Evolutionary conservation across 2,888 invertebrate genomes (phyloP).

Genomic region (Cantharis rufa): DNA sequence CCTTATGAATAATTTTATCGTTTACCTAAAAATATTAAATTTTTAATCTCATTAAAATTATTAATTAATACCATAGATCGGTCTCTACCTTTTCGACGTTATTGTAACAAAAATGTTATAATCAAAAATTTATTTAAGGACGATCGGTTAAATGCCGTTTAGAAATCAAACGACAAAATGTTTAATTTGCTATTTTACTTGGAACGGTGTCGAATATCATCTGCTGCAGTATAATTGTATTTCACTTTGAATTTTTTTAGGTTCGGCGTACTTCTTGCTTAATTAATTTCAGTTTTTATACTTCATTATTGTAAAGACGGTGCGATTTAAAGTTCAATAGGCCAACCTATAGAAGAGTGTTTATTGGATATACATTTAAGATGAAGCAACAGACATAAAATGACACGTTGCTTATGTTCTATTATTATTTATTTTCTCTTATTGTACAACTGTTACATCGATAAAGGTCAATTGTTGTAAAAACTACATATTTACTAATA

Average conservation of each 20-base stretch:
- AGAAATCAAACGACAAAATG: too few relatives aligned
- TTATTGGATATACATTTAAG: not conserved
- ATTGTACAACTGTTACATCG: not conserved
- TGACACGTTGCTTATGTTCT: not conserved
- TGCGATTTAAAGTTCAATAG: not conserved
- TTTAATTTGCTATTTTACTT: too few relatives aligned
- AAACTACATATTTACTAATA: not conserved
- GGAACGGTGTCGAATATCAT: too few relatives aligned
- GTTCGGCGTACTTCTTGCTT: not conserved
- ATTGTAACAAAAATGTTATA: too few relatives aligned
- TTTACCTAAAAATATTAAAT: not conserved
- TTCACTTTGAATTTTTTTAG: not conserved
- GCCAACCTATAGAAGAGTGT: not conserved
- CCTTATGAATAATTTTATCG: not conserved
- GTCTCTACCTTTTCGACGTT: too few relatives aligned
- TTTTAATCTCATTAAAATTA: not conserved
- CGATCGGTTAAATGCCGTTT: too few relatives aligned
- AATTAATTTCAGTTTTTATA: not conserved
- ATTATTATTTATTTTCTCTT: conserved; percentile 5
- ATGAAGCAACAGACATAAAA: not conserved
- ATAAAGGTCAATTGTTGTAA: not conserved
- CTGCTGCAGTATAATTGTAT: too few relatives aligned
- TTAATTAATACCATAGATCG: not conserved
- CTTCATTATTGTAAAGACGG: not conserved
- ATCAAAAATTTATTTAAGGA: too few relatives aligned